phyloP scores from a whole-genome alignment of 1,140 invertebrate genomes.

The Drosophila tsacasi region DNA sequence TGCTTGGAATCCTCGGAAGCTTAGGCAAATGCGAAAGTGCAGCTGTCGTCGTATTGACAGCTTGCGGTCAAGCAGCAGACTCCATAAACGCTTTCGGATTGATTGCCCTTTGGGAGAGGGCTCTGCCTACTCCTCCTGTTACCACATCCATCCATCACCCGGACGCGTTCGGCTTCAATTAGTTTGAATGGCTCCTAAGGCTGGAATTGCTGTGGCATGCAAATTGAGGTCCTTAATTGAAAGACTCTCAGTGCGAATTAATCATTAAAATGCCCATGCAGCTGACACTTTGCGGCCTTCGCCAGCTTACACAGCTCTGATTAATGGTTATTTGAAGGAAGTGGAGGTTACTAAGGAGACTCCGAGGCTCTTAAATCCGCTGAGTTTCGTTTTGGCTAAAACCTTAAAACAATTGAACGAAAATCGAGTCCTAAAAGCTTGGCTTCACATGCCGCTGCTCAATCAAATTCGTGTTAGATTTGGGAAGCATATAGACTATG shows the following conservation, averaged over 20 bases:
- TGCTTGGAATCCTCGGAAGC: conserved; percentile 34
- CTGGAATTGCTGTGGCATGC: conserved; percentile 57
- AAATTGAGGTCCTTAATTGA: conserved; percentile 76
- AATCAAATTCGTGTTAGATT: conserved; percentile 2
- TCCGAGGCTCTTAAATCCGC: conserved; percentile 57
- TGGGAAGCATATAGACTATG: neutral
- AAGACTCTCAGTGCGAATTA: conserved; percentile 67
- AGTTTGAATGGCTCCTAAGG: conserved; percentile 46
- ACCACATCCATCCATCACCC: conserved; percentile 64
- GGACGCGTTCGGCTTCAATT: conserved; percentile 48
- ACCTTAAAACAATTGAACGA: conserved; percentile 62
- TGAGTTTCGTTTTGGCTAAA: conserved; percentile 43
- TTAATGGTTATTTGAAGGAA: conserved; percentile 58
- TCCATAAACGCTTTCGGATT: conserved; percentile 74
- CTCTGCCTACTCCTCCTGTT: neutral
- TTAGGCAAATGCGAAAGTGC: conserved; percentile 77
- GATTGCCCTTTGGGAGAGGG: conserved; percentile 39
- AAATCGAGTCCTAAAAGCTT: conserved; percentile 18
- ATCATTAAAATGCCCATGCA: conserved; percentile 72
- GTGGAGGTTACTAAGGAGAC: neutral
- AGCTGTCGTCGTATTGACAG: conserved; percentile 79
- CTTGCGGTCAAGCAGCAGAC: conserved; percentile 68
- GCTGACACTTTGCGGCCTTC: conserved; percentile 67
- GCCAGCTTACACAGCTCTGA: conserved; percentile 56
- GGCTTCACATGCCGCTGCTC: conserved; percentile 55